Conservation (phyloP, 2,888 invertebrate genomes). For the Athetis lepigone region DNA sequence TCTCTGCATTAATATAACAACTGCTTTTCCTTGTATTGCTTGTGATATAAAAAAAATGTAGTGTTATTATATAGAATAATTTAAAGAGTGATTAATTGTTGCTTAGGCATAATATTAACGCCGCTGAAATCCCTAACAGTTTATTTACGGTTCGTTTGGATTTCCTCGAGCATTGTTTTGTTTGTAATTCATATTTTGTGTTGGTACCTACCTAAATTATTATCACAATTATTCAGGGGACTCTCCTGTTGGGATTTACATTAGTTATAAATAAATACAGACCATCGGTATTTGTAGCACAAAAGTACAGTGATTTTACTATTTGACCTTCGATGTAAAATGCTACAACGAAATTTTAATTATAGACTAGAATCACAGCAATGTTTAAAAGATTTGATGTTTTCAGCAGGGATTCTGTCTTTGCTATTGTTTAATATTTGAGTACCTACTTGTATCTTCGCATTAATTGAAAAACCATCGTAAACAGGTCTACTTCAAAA, state of each 20-base stretch:
- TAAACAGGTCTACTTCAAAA: neutral
- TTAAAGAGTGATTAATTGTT: constrained; percentile 14
- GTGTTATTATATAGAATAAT: constrained; percentile 10
- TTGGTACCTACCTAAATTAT: neutral
- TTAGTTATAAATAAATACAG: neutral
- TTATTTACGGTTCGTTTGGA: constrained; percentile 28
- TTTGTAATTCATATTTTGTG: constrained; percentile 28
- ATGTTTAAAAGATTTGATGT: no score
- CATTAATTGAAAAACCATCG: neutral
- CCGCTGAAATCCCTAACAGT: constrained; percentile 12
- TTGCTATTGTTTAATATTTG: neutral
- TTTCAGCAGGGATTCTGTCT: no score
- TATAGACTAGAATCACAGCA: no score
- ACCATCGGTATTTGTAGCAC: no score
- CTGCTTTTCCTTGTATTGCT: constrained; percentile 41
- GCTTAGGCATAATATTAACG: constrained; percentile 2
- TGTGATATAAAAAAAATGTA: constrained; percentile 8
- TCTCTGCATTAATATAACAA: constrained; percentile 29
- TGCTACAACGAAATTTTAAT: neutral
- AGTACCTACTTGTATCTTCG: neutral
- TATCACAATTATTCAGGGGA: constrained; percentile 6
- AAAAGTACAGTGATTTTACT: no score
- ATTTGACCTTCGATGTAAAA: no score
- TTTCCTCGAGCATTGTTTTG: constrained; percentile 26
- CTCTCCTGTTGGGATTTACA: neutral